Evolutionary conservation across 2,113 vertebrate species (phyloP).

Genomic region (Salvator merianae): DNA sequence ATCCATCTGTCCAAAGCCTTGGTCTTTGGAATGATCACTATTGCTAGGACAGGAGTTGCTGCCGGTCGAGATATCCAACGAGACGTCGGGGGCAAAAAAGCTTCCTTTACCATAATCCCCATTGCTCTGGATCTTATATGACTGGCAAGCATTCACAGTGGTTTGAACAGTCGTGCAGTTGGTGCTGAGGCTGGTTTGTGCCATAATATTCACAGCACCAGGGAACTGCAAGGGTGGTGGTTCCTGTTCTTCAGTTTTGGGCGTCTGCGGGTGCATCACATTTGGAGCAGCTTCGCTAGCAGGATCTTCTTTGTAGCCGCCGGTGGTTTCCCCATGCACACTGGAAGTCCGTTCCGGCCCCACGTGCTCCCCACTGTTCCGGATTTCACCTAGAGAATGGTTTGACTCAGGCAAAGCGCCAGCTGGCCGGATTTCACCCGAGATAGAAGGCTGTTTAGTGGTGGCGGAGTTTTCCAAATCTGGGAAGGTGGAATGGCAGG

Average conservation of each 20-base stretch:
- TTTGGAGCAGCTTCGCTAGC: conserved; percentile 57
- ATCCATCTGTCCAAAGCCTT: conserved; percentile 75
- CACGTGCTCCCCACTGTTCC: conserved; percentile 56
- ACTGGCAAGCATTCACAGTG: conserved; percentile 62
- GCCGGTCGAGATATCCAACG: conserved; percentile 68
- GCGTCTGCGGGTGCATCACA: conserved; percentile 62
- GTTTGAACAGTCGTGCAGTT: conserved; percentile 54
- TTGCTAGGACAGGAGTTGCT: conserved; percentile 77
- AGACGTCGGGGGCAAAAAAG: conserved; percentile 74
- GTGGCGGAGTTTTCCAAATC: conserved; percentile 85
- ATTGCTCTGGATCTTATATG: conserved; percentile 78
- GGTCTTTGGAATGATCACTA: conserved; percentile 76
- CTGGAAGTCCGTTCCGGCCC: conserved; percentile 68
- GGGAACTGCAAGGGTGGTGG: conserved; percentile 60
- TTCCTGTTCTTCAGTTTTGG: conserved; percentile 83
- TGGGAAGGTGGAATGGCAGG: conserved; percentile 92
- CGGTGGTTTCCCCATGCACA: conserved; percentile 58
- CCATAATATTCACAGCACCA: conserved; percentile 52
- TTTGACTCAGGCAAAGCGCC: conserved; percentile 65
- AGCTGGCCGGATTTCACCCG: conserved; percentile 60
- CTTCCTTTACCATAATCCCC: conserved; percentile 74
- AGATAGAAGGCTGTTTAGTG: conserved; percentile 63
- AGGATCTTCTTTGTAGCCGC: conserved; percentile 70
- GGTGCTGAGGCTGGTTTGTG: conserved; percentile 57
- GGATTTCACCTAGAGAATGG: conserved; percentile 64